Conservation (phyloP, 37 sponge, comb jelly and placozoan species). For the Spongia lamella region DNA sequence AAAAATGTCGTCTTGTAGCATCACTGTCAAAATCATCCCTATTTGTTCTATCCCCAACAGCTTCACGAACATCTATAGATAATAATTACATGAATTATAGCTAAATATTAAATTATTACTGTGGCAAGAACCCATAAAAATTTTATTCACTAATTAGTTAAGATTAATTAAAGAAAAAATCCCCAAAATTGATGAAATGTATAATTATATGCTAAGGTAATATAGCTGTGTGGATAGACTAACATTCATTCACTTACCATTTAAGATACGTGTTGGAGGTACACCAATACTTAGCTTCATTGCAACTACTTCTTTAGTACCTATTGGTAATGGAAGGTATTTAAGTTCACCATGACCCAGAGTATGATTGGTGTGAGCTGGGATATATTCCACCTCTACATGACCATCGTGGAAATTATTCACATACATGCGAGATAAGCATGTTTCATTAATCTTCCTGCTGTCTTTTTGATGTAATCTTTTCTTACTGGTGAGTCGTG, state of each 20-base stretch:
- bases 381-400: constrained; percentile 8
- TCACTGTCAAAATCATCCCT: neutral
- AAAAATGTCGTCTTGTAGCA: neutral
- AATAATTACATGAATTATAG: neutral
- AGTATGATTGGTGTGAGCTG: constrained; percentile 22
- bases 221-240: no score
- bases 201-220: no score
- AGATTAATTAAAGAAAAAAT: no score
- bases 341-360: constrained; percentile 1
- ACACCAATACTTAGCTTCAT: constrained; percentile 9
- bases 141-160: no score
- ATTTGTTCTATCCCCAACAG: constrained; percentile 22
- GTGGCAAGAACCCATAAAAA: no score
- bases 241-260: constrained; percentile 1
- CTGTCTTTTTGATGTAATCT: neutral
- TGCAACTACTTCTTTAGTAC: constrained; percentile 21
- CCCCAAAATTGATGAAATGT: no score
- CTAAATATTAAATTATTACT: neutral
- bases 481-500: neutral
- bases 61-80: constrained; percentile 19
- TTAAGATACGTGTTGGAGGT: constrained; percentile 7
- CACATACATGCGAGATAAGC: constrained; percentile 1
- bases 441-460: neutral
- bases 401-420: constrained; percentile 3
- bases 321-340: constrained; percentile 15